Evolutionary conservation across 2,797 vertebrate species (phyloP), one percentile per base, ranked within the genome.

Genomic region (Peromyscus aztecus): DNA sequence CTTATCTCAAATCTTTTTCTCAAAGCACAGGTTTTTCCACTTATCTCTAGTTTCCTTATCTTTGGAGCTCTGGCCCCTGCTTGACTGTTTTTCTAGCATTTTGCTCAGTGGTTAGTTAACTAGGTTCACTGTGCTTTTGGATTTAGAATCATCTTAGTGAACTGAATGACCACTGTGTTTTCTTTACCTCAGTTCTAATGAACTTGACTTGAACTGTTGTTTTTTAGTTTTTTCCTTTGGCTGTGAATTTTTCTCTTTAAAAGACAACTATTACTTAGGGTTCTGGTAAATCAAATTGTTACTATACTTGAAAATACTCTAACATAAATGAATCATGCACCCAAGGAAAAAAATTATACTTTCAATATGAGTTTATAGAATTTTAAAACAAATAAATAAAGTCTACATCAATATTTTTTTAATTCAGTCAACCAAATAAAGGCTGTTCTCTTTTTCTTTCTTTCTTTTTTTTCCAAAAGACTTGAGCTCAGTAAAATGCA

Each of bases 161-260:
- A 91, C 92, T 96, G 95, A 93, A 77, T 65, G 89, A 87, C 75
- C 52, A n/a, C 23, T 76, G 65, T 98, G 98, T 76, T 97, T 96
- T 69, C 94, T 96, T 98, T 97, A 96, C 96, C 97, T 97, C 63
- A 11, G 76, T 67, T 29, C 78, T 91, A 49, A 89, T 95, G 95
- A 97, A 97, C 96, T 97, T 67, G 52, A 85, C 65, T 76, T 97
- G 95, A 97, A 97, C 96, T 94, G 78, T 4, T 21, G 37, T 24
- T 85, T 87, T 91, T 91, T 37, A 67, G 27, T 43, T 87, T 75
- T 57, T 88, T 78, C 17, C 37, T 77, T 95, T 92, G 57, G 71
- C 65, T 84, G 71, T 19, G 37, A 87, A 27, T 82, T 84, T 40
- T 96, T 57, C 31, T 65, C 34, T 94, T 92, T 80, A 94, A 91